Conservation (phyloP, 2,113 vertebrate genomes). For the Eonycteris spelaea region DNA sequence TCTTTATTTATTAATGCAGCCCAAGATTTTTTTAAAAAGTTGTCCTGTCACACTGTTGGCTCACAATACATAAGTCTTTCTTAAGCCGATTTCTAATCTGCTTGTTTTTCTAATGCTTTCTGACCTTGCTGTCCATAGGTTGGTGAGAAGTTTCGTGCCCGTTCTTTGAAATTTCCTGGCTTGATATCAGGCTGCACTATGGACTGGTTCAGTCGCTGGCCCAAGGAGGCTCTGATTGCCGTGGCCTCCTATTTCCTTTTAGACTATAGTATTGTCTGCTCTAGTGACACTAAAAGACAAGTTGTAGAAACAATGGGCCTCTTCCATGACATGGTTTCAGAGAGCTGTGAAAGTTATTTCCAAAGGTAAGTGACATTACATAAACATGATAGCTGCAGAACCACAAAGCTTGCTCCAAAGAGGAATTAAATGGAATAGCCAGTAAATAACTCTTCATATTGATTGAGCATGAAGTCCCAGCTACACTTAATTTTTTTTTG, state of each 20-base stretch:
- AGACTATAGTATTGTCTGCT: conserved; percentile 82
- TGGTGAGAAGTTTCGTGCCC: conserved; percentile 86
- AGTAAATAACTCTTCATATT: not conserved
- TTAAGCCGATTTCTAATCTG: not conserved
- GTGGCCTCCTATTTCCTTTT: conserved; percentile 83
- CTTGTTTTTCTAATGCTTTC: not conserved
- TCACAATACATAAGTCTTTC: not conserved
- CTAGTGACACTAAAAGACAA: conserved; percentile 79
- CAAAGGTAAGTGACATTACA: conserved; percentile 79
- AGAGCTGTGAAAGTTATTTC: conserved; percentile 86
- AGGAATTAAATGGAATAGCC: not conserved
- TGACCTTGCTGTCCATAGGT: conserved; percentile 72
- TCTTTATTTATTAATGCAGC: not conserved
- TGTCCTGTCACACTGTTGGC: not conserved
- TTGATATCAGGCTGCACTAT: conserved; percentile 88
- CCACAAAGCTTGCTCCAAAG: not conserved
- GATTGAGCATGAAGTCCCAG: not conserved
- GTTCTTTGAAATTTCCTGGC: conserved; percentile 86
- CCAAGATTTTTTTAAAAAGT: not conserved
- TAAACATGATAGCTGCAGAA: not conserved
- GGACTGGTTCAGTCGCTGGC: conserved; percentile 88
- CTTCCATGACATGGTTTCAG: conserved; percentile 85
- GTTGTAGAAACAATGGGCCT: conserved; percentile 84
- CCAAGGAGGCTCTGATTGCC: conserved; percentile 83
- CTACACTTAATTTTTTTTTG: not conserved